Conservation (phyloP, 1,140 invertebrate genomes). For the Ditylenchus dipsaci region DNA sequence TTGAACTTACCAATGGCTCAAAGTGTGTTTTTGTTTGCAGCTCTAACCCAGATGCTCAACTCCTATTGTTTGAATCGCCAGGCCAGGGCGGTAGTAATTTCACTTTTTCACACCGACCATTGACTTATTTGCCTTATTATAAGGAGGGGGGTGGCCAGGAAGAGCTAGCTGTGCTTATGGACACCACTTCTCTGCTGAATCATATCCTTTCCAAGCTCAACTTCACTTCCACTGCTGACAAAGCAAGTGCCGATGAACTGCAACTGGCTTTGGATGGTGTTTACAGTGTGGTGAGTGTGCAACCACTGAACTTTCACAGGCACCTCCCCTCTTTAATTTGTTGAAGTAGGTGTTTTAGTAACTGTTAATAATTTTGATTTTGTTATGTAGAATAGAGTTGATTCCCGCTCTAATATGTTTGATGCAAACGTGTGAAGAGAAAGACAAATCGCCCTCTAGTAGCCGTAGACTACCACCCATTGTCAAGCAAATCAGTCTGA, state of each 20-base stretch:
- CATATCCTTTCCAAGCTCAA: slow-evolving; percentile 10
- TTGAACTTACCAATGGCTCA: no score
- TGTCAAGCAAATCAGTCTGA: neutral
- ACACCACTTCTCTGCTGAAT: slow-evolving; percentile 22
- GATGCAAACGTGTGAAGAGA: slow-evolving; percentile 14
- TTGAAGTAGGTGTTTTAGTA: slow-evolving; percentile 13
- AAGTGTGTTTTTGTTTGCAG: slow-evolving; percentile 1
- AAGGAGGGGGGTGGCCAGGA: slow-evolving; percentile 6
- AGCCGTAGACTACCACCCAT: neutral
- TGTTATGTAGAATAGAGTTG: slow-evolving; percentile 17
- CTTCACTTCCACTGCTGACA: neutral
- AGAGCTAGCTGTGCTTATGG: slow-evolving; percentile 28
- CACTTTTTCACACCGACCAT: neutral
- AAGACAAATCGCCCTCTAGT: neutral
- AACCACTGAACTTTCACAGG: slow-evolving; percentile 8
- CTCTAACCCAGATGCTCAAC: slow-evolving; percentile 29
- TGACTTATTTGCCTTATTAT: neutral
- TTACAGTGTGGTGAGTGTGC: slow-evolving; percentile 11
- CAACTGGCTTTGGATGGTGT: slow-evolving; percentile 26
- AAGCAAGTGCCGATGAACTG: slow-evolving; percentile 17
- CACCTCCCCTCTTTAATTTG: slow-evolving; percentile 19
- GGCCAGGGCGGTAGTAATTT: slow-evolving; percentile 19
- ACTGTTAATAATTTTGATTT: neutral
- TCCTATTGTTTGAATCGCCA: slow-evolving; percentile 33
- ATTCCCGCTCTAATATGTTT: slow-evolving; percentile 13